Evolutionary conservation across 2,113 vertebrate genomes (phyloP).

Genomic region (Lycocorax pyrrhopterus): DNA sequence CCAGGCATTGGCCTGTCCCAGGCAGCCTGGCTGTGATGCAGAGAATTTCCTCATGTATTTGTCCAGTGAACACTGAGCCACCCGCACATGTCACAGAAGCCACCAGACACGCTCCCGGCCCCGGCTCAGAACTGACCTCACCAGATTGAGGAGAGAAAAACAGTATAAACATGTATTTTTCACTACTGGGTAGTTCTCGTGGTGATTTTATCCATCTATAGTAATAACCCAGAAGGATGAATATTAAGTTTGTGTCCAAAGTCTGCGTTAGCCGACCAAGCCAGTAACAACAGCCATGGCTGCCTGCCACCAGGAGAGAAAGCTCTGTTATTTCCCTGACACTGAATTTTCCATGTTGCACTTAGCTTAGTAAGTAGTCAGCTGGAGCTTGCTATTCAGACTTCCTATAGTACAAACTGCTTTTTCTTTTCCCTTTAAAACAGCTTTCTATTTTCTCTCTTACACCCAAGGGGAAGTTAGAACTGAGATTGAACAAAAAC

Average conservation of each 20-base stretch:
- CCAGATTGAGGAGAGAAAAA: rapidly evolving
- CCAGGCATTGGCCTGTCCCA: not conserved
- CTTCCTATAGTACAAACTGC: not conserved
- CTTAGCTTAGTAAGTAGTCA: not conserved
- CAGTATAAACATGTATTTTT: not conserved
- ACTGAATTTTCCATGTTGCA: not conserved
- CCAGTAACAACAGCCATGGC: not conserved
- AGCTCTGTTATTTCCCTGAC: not conserved
- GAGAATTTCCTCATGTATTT: not conserved
- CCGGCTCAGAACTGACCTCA: not conserved
- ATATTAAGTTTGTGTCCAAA: not conserved
- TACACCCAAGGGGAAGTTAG: not conserved
- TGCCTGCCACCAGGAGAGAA: not conserved
- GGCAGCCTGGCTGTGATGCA: not conserved
- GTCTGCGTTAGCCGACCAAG: not conserved
- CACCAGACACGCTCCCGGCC: not conserved
- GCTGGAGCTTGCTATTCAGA: not conserved
- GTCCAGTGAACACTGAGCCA: not conserved
- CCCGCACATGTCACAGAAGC: not conserved
- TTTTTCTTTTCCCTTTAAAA: not conserved
- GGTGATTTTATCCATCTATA: not conserved
- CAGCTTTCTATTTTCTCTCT: not conserved
- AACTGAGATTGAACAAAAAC: not conserved
- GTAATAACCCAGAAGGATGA: not conserved
- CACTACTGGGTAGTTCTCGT: not conserved